phyloP scores from a whole-genome alignment of 2,797 vertebrate species.

The Cryptoblepharus egeriae region DNA sequence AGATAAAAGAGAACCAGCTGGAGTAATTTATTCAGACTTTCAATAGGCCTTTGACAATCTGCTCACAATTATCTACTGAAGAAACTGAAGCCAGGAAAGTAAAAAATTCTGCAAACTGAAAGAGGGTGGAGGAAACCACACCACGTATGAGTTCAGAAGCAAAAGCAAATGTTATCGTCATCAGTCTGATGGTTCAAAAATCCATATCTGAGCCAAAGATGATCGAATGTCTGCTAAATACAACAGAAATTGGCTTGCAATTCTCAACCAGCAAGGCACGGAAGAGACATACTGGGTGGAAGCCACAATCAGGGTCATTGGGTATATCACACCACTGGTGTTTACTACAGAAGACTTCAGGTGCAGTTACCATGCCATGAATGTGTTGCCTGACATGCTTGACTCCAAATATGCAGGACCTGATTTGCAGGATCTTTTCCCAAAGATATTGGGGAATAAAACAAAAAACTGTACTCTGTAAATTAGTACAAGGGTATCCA shows the following conservation, averaged over 20 bases:
- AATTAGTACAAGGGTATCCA: no score
- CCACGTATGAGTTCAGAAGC: not conserved
- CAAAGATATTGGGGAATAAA: not conserved
- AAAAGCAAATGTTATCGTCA: not conserved
- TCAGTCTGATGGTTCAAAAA: not conserved
- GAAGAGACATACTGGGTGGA: not conserved
- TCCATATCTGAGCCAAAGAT: not conserved
- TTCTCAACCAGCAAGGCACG: not conserved
- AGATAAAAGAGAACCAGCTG: constrained; percentile 29
- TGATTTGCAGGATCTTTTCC: not conserved
- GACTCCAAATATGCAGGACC: not conserved
- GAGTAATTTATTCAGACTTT: constrained; percentile 26
- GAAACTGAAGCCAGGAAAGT: constrained; percentile 12
- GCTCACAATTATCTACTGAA: constrained; percentile 20
- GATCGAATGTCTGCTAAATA: not conserved
- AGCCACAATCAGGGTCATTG: not conserved
- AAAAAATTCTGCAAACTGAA: not conserved
- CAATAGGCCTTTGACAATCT: constrained; percentile 35
- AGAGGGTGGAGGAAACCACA: not conserved
- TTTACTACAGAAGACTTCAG: not conserved
- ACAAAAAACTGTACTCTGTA: not conserved
- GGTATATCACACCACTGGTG: no score
- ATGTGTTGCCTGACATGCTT: no score
- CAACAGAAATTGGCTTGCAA: not conserved
- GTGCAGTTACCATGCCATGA: not conserved